Base-by-base conservation (phyloP, 2,888 invertebrate genomes). In the Yponomeuta cagnagella region DNA sequence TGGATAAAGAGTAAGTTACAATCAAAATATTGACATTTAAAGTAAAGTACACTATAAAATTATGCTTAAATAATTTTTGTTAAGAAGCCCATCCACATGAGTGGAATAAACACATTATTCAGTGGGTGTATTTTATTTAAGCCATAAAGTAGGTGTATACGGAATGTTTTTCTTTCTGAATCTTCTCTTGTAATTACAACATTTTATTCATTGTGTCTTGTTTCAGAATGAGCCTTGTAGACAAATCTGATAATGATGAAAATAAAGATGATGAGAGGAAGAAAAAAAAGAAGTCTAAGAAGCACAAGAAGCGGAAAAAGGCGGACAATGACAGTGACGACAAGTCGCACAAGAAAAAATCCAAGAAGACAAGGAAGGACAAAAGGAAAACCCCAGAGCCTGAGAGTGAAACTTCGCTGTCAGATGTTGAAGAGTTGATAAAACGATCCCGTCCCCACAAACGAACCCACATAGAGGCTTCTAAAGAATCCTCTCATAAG, bases 291-390 rank as follows among this genome's bases (percentile, higher is more conserved):
- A 94, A 93, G 74, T 82, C 80, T 63, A 94, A 93, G 76, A 94
- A 94, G 75, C 93, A 95, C 77, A 95, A 95, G 81, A 96, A 96
- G 84, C 94, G 94, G 76, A 95, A 95, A 80, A 93, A 94, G 76
- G 94, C 94, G 75, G 77, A 81, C 2, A 93, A 93, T 33, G 94
- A 93, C 73, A 82, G 86, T n/a, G 93, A 93, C 52, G 88, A 88
- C 72, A 89, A 89, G 73, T 87, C 82, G 67, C 78, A 86, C 70
- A 95, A 94, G 77, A 95, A 95, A 80, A 94, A 93, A 79, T 58
- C 52, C 52, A 89, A 85, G 77, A 90, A 87, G 75, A 74, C 80
- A 0, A 90, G 86, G 93, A 95, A 85, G 93, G 95, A 84, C 84
- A 94, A 77, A 92, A 90, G 79, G 81, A 93, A 80, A 92, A 94